Percentiles rank a stretch among this genome's conserved stretches.
Conservation (phyloP, 2,888 invertebrate genomes). For the Bimastos eiseni region DNA sequence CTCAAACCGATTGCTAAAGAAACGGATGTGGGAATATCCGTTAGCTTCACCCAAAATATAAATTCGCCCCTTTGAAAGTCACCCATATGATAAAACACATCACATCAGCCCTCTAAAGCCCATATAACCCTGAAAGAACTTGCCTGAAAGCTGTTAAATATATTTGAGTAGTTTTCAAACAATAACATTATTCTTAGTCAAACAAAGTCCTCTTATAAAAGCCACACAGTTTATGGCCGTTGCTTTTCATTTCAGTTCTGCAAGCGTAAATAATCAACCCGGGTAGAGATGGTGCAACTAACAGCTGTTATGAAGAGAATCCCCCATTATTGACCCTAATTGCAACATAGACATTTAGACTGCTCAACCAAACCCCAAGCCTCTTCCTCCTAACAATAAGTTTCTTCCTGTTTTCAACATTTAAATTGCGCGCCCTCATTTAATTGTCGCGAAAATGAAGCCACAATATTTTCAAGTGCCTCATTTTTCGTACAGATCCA, state of each 20-base stretch:
- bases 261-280: not conserved
- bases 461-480: not conserved
- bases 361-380: no score
- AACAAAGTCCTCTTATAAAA: not conserved
- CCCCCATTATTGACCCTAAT: not conserved
- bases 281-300: not conserved
- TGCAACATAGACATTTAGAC: no score
- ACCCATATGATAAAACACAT: not conserved
- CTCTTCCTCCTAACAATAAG: not conserved
- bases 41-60: not conserved
- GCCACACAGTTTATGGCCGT: not conserved
- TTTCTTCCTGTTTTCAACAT: not conserved
- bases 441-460: not conserved
- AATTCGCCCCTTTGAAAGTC: not conserved
- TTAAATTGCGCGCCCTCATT: not conserved
- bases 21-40: not conserved
- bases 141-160: not conserved
- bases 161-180: not conserved
- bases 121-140: not conserved
- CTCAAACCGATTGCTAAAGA: no score
- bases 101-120: not conserved
- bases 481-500: not conserved
- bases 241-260: not conserved
- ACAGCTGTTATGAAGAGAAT: not conserved
- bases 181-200: not conserved